These are phyloP conservation scores for Acrocephalus kingi DNA, from an alignment of 2,113 vertebrate genomes.

Conservation along the genomic window DNA sequence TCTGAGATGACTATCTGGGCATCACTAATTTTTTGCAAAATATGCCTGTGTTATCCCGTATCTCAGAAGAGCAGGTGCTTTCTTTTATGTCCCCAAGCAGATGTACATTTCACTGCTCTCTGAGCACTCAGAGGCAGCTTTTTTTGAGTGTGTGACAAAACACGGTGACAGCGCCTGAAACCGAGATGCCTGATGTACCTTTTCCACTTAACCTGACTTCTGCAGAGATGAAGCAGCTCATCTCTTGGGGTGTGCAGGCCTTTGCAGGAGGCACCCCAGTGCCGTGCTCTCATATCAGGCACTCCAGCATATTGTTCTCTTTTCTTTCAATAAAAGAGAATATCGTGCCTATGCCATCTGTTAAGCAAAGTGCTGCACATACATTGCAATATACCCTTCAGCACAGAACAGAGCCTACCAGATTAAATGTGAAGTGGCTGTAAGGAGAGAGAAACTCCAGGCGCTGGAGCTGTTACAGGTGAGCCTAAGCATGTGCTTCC, in stretches of 20 bases:
- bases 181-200: background rate
- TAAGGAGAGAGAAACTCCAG: slow-evolving; percentile 40
- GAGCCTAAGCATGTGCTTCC: slow-evolving; percentile 17
- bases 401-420: background rate
- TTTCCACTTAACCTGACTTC: background rate
- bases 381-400: background rate
- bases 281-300: background rate
- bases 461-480: slow-evolving; percentile 62
- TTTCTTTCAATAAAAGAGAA: background rate
- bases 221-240: background rate
- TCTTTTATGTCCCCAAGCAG: slow-evolving; percentile 32
- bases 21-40: slow-evolving; percentile 14
- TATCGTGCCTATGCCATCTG: slow-evolving; percentile 3
- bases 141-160: slow-evolving; percentile 3
- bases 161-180: slow-evolving; percentile 1
- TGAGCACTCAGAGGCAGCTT: background rate
- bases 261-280: background rate
- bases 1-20: slow-evolving; percentile 12
- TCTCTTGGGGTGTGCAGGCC: background rate
- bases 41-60: background rate
- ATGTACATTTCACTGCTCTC: slow-evolving; percentile 2
- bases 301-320: background rate
- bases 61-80: slow-evolving; percentile 16
- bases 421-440: slow-evolving; percentile 5
- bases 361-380: slow-evolving; percentile 12